phyloP scores from a whole-genome alignment of 2,888 invertebrate species.

The Junonia oenone region DNA sequence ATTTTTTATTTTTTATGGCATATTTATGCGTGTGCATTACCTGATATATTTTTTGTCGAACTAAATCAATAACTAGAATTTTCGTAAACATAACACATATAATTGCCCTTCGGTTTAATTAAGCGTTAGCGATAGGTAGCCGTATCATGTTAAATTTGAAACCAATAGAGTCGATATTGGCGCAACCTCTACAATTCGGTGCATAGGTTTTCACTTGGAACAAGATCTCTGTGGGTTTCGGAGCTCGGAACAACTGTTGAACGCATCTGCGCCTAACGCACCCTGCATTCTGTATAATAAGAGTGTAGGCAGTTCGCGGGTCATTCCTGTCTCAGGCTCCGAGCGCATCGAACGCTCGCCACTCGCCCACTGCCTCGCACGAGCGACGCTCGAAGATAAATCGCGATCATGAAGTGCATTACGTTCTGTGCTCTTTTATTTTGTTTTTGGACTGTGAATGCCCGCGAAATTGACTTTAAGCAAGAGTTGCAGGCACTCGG shows the following conservation, averaged over 20 bases:
- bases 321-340: slow-evolving; percentile 44
- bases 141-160: not conserved
- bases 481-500: slow-evolving; percentile 46
- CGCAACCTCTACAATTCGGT: not conserved
- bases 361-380: slow-evolving; percentile 15
- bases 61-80: not conserved
- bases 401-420: slow-evolving; percentile 51
- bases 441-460: slow-evolving; percentile 40
- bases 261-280: slow-evolving; percentile 59
- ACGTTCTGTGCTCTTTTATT: slow-evolving; percentile 40
- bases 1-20: no score
- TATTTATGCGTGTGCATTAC: no score
- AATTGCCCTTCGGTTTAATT: not conserved
- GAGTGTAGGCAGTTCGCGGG: slow-evolving; percentile 33
- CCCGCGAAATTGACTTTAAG: slow-evolving; percentile 40
- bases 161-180: not conserved
- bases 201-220: slow-evolving; percentile 6
- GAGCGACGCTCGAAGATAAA: slow-evolving; percentile 19
- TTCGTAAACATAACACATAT: not conserved
- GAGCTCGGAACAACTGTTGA: slow-evolving; percentile 65
- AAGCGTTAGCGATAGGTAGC: not conserved
- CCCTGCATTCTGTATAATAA: slow-evolving; percentile 40
- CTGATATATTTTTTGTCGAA: no score
- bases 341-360: slow-evolving; percentile 35
- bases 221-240: slow-evolving; percentile 27